A percentile compares a stretch with the other conserved stretches of the same genome.
Conservation (phyloP, 2,888 invertebrate genomes). For the Lydus trimaculatus region DNA sequence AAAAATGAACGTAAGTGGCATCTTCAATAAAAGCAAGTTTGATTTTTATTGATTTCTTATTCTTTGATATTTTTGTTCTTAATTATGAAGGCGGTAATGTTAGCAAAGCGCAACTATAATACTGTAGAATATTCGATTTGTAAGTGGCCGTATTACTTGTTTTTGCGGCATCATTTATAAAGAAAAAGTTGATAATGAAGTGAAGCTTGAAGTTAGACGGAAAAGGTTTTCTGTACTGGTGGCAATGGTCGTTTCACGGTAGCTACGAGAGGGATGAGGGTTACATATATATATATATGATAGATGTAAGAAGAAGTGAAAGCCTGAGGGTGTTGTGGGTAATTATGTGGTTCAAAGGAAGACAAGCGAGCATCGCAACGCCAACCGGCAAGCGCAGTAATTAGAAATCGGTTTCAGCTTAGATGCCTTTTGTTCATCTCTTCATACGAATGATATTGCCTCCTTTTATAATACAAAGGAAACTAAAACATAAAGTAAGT, state of each 20-base stretch:
- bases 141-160: not conserved
- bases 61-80: not conserved
- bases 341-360: conserved; percentile 56
- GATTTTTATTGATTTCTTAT: not conserved
- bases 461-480: conserved; percentile 39
- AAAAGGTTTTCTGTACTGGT: not conserved
- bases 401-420: conserved; percentile 50
- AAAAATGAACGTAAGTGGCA: too few species aligned
- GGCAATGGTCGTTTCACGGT: not conserved
- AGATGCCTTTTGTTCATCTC: conserved; percentile 43
- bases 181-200: conserved; percentile 2
- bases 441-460: conserved; percentile 41
- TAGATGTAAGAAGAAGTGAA: conserved; percentile 24
- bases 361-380: conserved; percentile 45
- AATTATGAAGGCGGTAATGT: not conserved
- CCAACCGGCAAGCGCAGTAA: conserved; percentile 48
- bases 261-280: not conserved
- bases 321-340: conserved; percentile 51
- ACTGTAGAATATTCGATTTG: not conserved
- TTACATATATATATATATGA: not conserved
- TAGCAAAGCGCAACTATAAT: not conserved
- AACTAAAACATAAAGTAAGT: conserved; percentile 45
- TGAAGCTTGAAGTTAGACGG: not conserved
- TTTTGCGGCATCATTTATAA: not conserved
- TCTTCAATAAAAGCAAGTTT: not conserved